Evolutionary conservation across 2,113 vertebrate species (phyloP).

Genomic region (Uropsilus gracilis): DNA sequence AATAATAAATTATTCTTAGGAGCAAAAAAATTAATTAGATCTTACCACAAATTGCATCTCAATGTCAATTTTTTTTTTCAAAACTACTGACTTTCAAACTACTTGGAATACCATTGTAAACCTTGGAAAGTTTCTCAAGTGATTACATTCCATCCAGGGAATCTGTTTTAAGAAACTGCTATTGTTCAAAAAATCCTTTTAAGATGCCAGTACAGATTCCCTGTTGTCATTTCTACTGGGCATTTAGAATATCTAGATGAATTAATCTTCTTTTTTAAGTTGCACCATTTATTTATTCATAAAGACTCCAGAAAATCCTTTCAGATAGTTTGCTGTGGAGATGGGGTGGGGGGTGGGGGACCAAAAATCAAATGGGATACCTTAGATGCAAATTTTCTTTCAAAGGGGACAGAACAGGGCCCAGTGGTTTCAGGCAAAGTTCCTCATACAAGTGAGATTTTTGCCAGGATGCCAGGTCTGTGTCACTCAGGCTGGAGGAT

Average conservation of each 20-base stretch:
- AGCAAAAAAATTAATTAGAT: slow-evolving; percentile 93
- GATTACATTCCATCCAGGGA: slow-evolving; percentile 74
- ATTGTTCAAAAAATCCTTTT: slow-evolving; percentile 68
- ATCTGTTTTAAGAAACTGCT: slow-evolving; percentile 74
- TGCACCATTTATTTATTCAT: slow-evolving; percentile 72
- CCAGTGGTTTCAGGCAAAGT: slow-evolving; percentile 64
- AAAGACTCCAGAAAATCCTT: slow-evolving; percentile 55
- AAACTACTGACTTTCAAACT: slow-evolving; percentile 89
- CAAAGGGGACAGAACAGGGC: neutral
- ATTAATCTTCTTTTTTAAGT: slow-evolving; percentile 77
- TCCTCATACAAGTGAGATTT: slow-evolving; percentile 59
- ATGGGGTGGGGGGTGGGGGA: too few relatives aligned
- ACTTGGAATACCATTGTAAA: slow-evolving; percentile 82
- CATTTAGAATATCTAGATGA: slow-evolving; percentile 76
- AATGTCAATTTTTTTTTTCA: slow-evolving; percentile 85
- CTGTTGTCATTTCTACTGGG: slow-evolving; percentile 56
- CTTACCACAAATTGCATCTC: slow-evolving; percentile 90
- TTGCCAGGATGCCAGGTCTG: slow-evolving; percentile 68
- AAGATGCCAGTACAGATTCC: slow-evolving; percentile 60
- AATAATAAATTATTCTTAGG: slow-evolving; percentile 94
- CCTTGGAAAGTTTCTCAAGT: slow-evolving; percentile 83
- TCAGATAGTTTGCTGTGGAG: slow-evolving; percentile 1
- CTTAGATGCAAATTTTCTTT: slow-evolving; percentile 56
- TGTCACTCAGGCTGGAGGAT: slow-evolving; percentile 46
- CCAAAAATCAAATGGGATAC: too few relatives aligned